These are phyloP conservation scores for Eptatretus burgeri DNA, from an alignment of 2,113 vertebrate genomes.

Conservation along the genomic window DNA sequence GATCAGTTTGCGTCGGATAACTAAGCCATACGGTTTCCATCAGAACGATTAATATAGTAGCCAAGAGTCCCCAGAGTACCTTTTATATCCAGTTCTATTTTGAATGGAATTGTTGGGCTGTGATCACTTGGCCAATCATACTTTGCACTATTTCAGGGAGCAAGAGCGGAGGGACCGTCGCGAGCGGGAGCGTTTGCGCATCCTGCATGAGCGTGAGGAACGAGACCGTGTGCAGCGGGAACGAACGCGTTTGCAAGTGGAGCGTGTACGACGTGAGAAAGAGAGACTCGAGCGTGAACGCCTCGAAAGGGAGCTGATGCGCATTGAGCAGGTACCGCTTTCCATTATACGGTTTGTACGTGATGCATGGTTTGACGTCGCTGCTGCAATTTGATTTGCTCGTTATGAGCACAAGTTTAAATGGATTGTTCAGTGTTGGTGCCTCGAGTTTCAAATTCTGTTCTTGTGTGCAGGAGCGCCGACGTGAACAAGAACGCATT, in stretches of 20 bases:
- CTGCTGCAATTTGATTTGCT: not conserved
- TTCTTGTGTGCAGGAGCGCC: slow-evolving; percentile 37
- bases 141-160: not conserved
- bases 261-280: slow-evolving; percentile 70
- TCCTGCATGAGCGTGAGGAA: slow-evolving; percentile 62
- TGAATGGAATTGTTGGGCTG: no score
- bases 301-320: slow-evolving; percentile 64
- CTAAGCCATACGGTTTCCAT: no score
- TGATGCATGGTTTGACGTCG: not conserved
- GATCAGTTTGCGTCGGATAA: no score
- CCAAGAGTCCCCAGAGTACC: no score
- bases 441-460: not conserved
- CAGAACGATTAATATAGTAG: no score
- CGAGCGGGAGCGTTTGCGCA: slow-evolving; percentile 45
- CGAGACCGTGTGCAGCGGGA: slow-evolving; percentile 63
- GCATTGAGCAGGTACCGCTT: slow-evolving; percentile 56
- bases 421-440: not conserved
- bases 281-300: slow-evolving; percentile 80
- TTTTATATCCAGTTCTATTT: no score
- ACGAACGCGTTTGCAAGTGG: slow-evolving; percentile 61
- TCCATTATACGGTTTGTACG: no score
- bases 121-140: no score
- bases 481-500: slow-evolving; percentile 72
- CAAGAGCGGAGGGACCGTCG: slow-evolving; percentile 18
- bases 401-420: not conserved